Evolutionary conservation across 2,797 vertebrate species (phyloP).

Genomic region (Steatocranus sp.): DNA sequence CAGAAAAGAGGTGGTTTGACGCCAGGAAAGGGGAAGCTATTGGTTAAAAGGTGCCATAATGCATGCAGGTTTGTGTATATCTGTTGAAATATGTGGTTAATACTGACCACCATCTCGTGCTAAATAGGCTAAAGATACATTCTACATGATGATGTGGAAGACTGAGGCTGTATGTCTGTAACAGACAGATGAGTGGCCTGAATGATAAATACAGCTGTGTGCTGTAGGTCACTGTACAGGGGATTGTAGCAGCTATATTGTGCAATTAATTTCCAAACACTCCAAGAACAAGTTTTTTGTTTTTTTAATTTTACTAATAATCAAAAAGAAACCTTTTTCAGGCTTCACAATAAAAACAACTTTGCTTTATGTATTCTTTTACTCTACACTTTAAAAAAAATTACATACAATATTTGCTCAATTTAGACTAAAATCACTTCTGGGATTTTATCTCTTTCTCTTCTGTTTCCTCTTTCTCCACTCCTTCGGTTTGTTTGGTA

Average conservation of each 20-base stretch:
- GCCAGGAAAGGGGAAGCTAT: rapidly evolving
- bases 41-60: not conserved
- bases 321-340: not conserved
- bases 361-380: not conserved
- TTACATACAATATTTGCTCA: rapidly evolving
- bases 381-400: not conserved
- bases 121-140: rapidly evolving
- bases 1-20: rapidly evolving
- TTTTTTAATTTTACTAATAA: not conserved
- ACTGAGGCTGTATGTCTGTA: not conserved
- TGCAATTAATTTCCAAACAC: not conserved
- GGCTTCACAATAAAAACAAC: not conserved
- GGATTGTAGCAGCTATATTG: not conserved
- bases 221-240: not conserved
- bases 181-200: not conserved
- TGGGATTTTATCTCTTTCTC: not conserved
- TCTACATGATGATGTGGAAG: not conserved
- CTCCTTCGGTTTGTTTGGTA: rapidly evolving
- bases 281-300: not conserved
- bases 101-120: not conserved
- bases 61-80: rapidly evolving
- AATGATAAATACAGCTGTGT: not conserved
- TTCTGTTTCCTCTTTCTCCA: rapidly evolving
- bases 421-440: not conserved
- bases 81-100: rapidly evolving